Conservation (phyloP, 2,113 vertebrate species). For the Dromiciops gliroides region DNA sequence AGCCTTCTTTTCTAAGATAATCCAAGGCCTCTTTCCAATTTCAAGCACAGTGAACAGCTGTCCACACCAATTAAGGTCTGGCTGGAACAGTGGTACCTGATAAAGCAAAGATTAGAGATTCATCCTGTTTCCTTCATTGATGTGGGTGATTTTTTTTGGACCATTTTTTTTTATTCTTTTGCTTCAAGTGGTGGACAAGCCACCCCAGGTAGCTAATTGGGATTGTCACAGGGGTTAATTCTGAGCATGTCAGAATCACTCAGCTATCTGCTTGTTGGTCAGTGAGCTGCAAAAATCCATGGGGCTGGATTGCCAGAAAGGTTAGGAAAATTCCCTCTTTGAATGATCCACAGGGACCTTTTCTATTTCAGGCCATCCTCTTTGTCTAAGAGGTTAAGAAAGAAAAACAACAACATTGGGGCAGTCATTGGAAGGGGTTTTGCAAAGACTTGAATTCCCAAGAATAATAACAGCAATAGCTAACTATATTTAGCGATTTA, state of each 20-base stretch:
- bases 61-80: conserved; percentile 78
- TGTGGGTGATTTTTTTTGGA: not conserved
- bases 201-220: not conserved
- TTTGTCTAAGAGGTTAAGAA: not conserved
- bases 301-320: not conserved
- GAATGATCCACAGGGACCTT: accelerated
- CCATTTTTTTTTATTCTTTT: not conserved
- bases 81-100: conserved; percentile 40
- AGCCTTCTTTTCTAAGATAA: conserved; percentile 66
- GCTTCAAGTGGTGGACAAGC: accelerated
- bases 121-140: not conserved
- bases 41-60: conserved; percentile 68
- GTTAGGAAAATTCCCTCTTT: not conserved
- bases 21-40: conserved; percentile 75
- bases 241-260: not conserved
- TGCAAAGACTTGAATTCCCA: not conserved
- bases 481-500: not conserved
- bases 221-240: not conserved
- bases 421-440: not conserved
- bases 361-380: not conserved
- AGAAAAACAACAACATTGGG: not conserved
- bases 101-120: conserved; percentile 49
- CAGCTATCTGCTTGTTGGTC: not conserved
- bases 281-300: not conserved
- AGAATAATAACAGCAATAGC: too few relatives aligned